These are phyloP conservation scores for Sialis lutaria DNA, from an alignment of 2,888 invertebrate genomes.

Conservation along the genomic window DNA sequence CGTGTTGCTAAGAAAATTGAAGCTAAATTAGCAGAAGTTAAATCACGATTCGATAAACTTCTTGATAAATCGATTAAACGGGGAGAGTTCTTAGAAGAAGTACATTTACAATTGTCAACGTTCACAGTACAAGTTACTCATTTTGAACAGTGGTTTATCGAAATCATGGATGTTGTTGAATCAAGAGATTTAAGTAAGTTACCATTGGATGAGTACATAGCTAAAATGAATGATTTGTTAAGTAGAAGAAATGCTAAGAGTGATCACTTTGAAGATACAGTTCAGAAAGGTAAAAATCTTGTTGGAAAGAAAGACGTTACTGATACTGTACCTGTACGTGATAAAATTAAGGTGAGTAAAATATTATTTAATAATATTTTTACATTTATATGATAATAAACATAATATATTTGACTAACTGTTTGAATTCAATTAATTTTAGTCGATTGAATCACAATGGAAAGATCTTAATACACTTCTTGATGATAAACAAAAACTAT, in stretches of 20 bases:
- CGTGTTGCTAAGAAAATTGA: constrained; percentile 82
- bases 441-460: constrained; percentile 73
- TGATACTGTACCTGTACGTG: constrained; percentile 66
- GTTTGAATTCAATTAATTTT: neutral
- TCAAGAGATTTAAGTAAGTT: constrained; percentile 51
- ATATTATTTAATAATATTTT: too few species aligned
- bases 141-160: constrained; percentile 51
- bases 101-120: constrained; percentile 44
- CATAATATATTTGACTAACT: neutral
- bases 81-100: constrained; percentile 67
- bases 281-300: constrained; percentile 64
- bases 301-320: constrained; percentile 75
- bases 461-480: constrained; percentile 65
- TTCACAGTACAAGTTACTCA: constrained; percentile 49
- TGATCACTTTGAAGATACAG: constrained; percentile 56
- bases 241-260: constrained; percentile 29
- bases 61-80: constrained; percentile 63
- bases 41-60: constrained; percentile 67
- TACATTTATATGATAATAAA: neutral
- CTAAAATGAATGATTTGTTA: constrained; percentile 31
- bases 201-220: constrained; percentile 44
- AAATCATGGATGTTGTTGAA: constrained; percentile 56
- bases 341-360: constrained; percentile 50
- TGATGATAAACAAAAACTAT: constrained; percentile 70
- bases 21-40: constrained; percentile 74